phyloP scores from a whole-genome alignment of 2,888 invertebrate genomes.

The Ashinkailepas kermadecensis region DNA sequence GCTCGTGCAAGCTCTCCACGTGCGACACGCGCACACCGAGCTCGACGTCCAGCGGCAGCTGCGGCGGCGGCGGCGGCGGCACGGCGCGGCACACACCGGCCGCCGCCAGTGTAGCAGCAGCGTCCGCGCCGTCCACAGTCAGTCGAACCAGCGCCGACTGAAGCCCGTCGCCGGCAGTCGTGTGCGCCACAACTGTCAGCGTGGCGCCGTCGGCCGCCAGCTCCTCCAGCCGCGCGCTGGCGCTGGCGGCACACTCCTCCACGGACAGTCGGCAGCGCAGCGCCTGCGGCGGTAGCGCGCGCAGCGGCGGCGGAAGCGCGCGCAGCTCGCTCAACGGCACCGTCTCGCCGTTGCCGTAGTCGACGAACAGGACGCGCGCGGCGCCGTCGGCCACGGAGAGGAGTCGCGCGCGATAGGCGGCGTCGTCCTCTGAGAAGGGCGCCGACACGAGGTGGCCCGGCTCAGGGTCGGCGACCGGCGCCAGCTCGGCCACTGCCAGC shows the following conservation, averaged over 20 bases:
- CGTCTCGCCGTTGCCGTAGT: conserved; percentile 3
- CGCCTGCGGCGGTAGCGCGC: background rate
- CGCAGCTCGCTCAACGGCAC: background rate
- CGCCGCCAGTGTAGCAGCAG: background rate
- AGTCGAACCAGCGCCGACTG: background rate
- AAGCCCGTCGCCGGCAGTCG: background rate
- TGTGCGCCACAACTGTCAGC: background rate
- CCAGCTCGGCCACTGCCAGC: background rate
- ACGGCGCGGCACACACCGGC: background rate
- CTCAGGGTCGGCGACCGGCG: background rate
- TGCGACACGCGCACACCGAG: background rate
- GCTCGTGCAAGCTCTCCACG: background rate
- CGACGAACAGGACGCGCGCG: background rate
- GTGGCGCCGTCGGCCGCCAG: background rate
- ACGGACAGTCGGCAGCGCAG: background rate
- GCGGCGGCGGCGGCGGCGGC: background rate
- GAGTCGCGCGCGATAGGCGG: background rate
- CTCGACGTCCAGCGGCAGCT: background rate
- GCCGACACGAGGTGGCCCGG: background rate
- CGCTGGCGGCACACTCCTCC: background rate
- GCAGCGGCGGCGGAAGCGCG: background rate
- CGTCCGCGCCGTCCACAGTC: background rate
- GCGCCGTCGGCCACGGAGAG: background rate
- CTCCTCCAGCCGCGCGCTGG: background rate
- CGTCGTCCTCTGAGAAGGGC: background rate